Conservation (phyloP, 2,113 vertebrate species). For the Rhinolophus sinicus region DNA sequence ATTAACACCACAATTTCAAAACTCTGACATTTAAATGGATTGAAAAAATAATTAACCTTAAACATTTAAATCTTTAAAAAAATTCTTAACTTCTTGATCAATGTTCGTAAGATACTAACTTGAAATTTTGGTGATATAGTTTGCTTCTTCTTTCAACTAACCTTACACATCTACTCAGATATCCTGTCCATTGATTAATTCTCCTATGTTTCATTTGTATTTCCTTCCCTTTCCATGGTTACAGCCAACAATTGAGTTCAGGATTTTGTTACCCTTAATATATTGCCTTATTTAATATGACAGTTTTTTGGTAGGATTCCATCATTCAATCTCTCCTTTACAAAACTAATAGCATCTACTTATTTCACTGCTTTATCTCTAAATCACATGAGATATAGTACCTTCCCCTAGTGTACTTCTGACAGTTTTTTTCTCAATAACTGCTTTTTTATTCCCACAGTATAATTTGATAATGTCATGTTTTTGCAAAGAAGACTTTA, state of each 20-base stretch:
- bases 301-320: neutral
- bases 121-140: neutral
- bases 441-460: neutral
- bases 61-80: neutral
- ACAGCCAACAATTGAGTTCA: neutral
- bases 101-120: neutral
- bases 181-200: neutral
- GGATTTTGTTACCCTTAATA: neutral
- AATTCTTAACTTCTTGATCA: neutral
- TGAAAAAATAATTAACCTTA: neutral
- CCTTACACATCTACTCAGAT: neutral
- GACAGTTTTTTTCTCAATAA: neutral
- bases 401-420: neutral
- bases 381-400: neutral
- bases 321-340: neutral
- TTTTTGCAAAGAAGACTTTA: neutral
- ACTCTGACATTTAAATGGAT: neutral
- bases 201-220: neutral
- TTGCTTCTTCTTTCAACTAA: neutral
- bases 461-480: neutral
- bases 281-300: neutral
- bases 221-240: neutral
- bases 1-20: neutral
- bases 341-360: neutral
- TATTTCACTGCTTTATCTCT: neutral